These are phyloP conservation scores for Columba janthina DNA, from an alignment of 2,113 vertebrate genomes.

Conservation along the genomic window DNA sequence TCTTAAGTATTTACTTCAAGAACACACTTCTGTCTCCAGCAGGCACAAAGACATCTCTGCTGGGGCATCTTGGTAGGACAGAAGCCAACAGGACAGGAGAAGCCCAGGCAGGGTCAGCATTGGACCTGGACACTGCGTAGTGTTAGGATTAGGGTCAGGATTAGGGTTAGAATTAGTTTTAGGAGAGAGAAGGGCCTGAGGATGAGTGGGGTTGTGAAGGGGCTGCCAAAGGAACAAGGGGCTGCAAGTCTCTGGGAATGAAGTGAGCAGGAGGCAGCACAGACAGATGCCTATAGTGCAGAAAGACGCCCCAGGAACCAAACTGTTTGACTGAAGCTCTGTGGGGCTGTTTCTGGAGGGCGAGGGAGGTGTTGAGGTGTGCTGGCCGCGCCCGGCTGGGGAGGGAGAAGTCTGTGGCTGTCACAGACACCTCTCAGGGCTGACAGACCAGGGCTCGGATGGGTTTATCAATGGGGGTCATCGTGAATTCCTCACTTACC, in stretches of 20 bases:
- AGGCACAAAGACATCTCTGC: not conserved
- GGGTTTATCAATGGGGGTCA: not conserved
- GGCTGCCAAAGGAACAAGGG: not conserved
- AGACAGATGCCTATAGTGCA: not conserved
- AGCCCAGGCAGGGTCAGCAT: not conserved
- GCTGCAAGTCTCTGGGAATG: not conserved
- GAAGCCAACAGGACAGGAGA: not conserved
- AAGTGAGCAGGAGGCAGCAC: not conserved
- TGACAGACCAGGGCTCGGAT: rapidly evolving
- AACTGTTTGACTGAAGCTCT: not conserved
- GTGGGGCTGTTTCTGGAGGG: not conserved
- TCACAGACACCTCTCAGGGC: not conserved
- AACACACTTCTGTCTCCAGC: not conserved
- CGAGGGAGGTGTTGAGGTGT: not conserved
- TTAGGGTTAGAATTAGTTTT: not conserved
- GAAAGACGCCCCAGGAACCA: not conserved
- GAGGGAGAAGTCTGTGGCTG: not conserved
- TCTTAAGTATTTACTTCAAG: not conserved
- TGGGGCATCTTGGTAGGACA: not conserved
- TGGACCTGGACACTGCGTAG: not conserved
- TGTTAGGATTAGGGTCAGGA: not conserved
- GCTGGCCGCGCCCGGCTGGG: not conserved
- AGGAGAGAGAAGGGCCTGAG: not conserved
- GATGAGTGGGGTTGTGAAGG: not conserved
- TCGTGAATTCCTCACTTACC: not conserved